Evolutionary conservation across 2,888 invertebrate species (phyloP).

Genomic region (Eilema sororculum): DNA sequence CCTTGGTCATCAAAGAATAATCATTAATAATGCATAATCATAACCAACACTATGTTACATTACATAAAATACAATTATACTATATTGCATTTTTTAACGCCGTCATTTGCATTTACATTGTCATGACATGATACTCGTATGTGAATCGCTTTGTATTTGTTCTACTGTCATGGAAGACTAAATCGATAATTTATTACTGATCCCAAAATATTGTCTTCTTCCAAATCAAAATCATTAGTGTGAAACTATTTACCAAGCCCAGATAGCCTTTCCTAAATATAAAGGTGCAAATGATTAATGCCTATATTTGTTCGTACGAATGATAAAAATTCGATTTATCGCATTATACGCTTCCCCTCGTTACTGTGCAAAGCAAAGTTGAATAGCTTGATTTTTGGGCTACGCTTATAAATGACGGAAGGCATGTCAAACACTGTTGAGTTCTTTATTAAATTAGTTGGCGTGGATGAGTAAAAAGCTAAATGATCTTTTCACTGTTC

Average conservation of each 20-base stretch:
- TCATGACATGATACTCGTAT: too few species aligned
- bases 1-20: neutral
- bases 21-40: too few species aligned
- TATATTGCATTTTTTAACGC: too few species aligned
- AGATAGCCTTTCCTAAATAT: neutral
- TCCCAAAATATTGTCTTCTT: neutral
- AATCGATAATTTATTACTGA: neutral
- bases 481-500: neutral
- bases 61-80: too few species aligned
- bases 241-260: constrained; percentile 8
- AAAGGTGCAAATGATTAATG: constrained; percentile 17
- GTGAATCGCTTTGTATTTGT: too few species aligned
- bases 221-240: neutral
- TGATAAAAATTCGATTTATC: constrained; percentile 18
- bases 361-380: constrained; percentile 12
- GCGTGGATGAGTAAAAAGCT: constrained; percentile 9
- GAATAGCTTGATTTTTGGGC: constrained; percentile 19
- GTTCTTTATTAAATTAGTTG: constrained; percentile 17
- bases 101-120: too few species aligned
- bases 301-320: constrained; percentile 7
- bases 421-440: constrained; percentile 16
- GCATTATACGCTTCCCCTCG: constrained; percentile 10
- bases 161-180: neutral
- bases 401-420: constrained; percentile 18
- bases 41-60: too few species aligned